phyloP scores from a whole-genome alignment of 2,888 invertebrate species.

The Macropis europaea region DNA sequence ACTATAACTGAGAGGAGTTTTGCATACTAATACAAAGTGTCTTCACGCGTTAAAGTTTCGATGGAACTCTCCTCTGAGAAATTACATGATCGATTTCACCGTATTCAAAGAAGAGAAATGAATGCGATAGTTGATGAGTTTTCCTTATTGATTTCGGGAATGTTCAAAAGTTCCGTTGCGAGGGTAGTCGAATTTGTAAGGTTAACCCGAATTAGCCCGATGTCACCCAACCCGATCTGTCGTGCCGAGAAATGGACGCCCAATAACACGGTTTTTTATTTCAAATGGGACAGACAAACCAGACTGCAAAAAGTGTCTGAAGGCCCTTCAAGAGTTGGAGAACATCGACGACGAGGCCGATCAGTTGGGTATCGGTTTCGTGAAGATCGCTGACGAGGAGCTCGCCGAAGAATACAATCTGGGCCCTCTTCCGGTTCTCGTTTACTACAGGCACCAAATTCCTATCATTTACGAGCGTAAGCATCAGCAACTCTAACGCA shows the following conservation, averaged over 20 bases:
- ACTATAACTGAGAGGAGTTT: constrained; percentile 47
- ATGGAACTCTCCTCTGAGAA: no score
- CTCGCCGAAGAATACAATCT: constrained; percentile 96
- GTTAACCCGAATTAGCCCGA: constrained; percentile 11
- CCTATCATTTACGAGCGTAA: constrained; percentile 96
- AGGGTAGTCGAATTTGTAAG: no score
- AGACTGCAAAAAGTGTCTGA: constrained; percentile 95
- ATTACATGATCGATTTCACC: no score
- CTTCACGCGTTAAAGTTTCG: no score
- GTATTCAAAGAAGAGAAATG: no score
- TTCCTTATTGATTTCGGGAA: no score
- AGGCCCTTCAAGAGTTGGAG: constrained; percentile 94
- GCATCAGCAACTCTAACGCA: constrained; percentile 45
- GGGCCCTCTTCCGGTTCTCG: constrained; percentile 92
- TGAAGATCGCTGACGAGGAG: constrained; percentile 95
- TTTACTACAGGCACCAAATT: constrained; percentile 96
- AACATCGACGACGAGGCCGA: constrained; percentile 97
- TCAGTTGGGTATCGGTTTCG: constrained; percentile 95
- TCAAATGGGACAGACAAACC: constrained; percentile 88
- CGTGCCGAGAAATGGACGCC: neutral
- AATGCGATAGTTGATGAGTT: no score
- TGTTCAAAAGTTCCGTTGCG: no score
- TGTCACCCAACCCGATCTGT: neutral
- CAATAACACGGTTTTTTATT: constrained; percentile 62
- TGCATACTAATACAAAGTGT: constrained; percentile 53